Conservation (phyloP, 2,113 vertebrate species). For the Misgurnus anguillicaudatus region DNA sequence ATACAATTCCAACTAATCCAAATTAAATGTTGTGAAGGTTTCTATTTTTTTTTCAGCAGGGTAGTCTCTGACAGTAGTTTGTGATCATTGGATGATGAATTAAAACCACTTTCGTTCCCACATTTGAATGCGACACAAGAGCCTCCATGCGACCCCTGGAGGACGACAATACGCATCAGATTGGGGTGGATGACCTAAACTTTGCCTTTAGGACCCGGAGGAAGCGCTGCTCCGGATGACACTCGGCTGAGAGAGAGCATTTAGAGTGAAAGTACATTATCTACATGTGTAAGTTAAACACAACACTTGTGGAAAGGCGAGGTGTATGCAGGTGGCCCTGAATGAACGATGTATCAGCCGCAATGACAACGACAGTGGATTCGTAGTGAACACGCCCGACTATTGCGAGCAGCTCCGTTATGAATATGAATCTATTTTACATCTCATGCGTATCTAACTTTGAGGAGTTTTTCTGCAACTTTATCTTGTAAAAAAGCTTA, state of each 20-base stretch:
- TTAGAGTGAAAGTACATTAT: slow-evolving; percentile 37
- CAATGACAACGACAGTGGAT: background rate
- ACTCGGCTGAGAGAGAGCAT: slow-evolving; percentile 14
- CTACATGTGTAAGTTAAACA: slow-evolving; percentile 49
- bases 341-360: background rate
- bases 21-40: too few relatives aligned
- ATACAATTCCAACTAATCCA: too few relatives aligned
- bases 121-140: background rate
- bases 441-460: background rate
- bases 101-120: background rate
- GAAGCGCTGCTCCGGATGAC: slow-evolving; percentile 38
- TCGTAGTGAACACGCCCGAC: slow-evolving; percentile 20
- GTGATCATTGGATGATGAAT: too few relatives aligned
- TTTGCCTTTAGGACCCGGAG: slow-evolving; percentile 60
- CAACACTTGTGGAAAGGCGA: slow-evolving; percentile 41
- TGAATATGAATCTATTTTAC: background rate
- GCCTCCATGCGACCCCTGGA: background rate
- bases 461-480: slow-evolving; percentile 18
- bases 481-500: background rate
- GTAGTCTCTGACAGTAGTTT: too few relatives aligned
- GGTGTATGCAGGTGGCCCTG: background rate
- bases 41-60: too few relatives aligned
- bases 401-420: background rate
- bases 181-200: background rate
- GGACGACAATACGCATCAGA: background rate